phyloP scores from a whole-genome alignment of 1,140 invertebrate genomes.

The Sarcophaga peregrina region DNA sequence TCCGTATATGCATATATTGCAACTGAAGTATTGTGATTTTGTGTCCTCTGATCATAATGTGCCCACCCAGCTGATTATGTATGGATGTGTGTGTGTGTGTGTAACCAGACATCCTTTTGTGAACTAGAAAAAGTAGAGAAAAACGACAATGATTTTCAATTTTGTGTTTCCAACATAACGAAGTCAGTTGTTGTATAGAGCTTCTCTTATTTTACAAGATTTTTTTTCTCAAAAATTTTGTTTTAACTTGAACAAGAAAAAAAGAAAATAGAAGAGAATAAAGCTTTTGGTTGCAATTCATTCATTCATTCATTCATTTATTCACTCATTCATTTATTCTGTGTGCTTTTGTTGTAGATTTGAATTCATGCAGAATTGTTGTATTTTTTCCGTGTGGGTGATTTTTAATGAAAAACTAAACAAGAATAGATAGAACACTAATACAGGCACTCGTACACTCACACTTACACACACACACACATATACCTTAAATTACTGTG shows the following conservation, averaged over 20 bases:
- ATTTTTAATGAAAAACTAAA: constrained; percentile 16
- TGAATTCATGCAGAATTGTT: neutral
- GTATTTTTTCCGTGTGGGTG: constrained; percentile 17
- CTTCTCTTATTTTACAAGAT: too few relatives aligned
- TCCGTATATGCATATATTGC: neutral
- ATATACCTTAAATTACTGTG: too few relatives aligned
- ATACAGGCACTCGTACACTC: neutral
- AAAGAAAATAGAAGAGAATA: neutral
- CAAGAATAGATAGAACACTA: neutral
- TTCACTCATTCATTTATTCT: neutral
- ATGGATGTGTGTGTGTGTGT: neutral
- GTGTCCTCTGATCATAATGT: neutral
- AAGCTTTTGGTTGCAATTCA: neutral
- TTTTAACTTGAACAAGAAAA: neutral
- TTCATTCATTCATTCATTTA: constrained; percentile 3
- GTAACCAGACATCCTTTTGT: neutral
- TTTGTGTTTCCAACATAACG: neutral
- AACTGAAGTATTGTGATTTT: neutral
- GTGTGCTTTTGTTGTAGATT: neutral
- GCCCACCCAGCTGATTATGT: neutral
- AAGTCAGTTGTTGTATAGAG: neutral
- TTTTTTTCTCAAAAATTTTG: neutral
- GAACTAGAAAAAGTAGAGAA: neutral
- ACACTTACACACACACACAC: too few relatives aligned
- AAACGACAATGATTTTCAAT: neutral